Conservation (phyloP, 2,888 invertebrate genomes). For the Allophyes oxyacanthae region DNA sequence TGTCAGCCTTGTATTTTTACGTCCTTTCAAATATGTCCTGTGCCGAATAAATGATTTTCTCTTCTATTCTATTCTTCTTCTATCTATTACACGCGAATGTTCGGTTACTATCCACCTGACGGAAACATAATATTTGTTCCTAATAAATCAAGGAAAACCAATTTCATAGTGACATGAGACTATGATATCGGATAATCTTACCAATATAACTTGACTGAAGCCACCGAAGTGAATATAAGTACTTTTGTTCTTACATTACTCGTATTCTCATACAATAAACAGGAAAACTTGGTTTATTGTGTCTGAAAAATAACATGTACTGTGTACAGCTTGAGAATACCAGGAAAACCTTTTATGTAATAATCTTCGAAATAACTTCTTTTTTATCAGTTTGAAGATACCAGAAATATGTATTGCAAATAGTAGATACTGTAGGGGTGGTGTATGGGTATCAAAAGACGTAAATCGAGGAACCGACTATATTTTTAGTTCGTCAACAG, state of each 20-base stretch:
- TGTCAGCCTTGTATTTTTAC: too few species aligned
- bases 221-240: constrained; percentile 1
- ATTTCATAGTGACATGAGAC: neutral
- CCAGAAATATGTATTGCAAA: too few species aligned
- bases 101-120: too few species aligned
- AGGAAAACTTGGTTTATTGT: constrained; percentile 2
- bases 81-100: too few species aligned
- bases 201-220: constrained; percentile 1
- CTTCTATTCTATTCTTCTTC: too few species aligned
- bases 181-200: constrained; percentile 1
- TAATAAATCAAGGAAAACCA: constrained; percentile 7
- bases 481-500: too few species aligned
- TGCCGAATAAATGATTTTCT: too few species aligned
- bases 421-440: too few species aligned
- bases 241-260: constrained; percentile 6
- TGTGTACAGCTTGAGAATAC: neutral
- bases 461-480: too few species aligned
- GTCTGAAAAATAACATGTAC: neutral
- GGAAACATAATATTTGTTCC: neutral
- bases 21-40: too few species aligned
- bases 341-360: constrained; percentile 3
- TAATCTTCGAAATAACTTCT: neutral
- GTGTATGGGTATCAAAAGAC: too few species aligned
- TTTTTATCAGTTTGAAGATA: too few species aligned
- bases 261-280: constrained; percentile 1